Evolutionary conservation across 1,140 invertebrate genomes (phyloP).

Genomic region (Battus philenor): DNA sequence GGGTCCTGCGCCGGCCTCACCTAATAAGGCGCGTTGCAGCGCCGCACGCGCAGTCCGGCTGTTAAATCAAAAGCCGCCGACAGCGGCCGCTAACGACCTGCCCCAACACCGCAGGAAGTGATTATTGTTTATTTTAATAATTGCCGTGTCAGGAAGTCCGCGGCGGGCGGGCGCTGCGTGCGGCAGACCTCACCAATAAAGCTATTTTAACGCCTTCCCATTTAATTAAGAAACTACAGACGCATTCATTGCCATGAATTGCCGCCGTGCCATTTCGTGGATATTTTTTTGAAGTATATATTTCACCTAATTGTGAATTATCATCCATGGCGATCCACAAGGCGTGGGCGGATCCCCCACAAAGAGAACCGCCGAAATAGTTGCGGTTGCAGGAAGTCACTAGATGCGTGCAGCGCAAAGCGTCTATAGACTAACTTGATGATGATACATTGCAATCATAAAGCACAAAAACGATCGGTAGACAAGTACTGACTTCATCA

Average conservation of each 20-base stretch:
- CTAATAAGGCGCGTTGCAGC: conserved; percentile 32
- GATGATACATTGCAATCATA: too few species aligned
- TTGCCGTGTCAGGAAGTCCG: conserved; percentile 57
- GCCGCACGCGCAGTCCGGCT: conserved; percentile 49
- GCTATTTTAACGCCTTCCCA: conserved; percentile 46
- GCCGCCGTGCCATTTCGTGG: too few species aligned
- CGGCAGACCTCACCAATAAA: conserved; percentile 49
- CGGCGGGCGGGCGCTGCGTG: conserved; percentile 25
- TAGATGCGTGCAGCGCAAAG: too few species aligned
- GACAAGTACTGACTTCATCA: too few species aligned
- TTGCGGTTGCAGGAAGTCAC: too few species aligned
- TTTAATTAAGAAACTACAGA: conserved; percentile 33
- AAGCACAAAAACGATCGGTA: too few species aligned
- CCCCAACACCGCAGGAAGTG: conserved; percentile 60
- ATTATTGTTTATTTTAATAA: conserved; percentile 71
- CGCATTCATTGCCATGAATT: neutral
- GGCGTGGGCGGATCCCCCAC: too few species aligned
- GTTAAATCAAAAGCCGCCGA: conserved; percentile 44
- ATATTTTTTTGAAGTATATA: too few species aligned
- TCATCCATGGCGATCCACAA: too few species aligned
- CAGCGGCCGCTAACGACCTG: conserved; percentile 36
- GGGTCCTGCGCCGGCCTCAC: conserved; percentile 20
- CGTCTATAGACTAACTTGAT: too few species aligned
- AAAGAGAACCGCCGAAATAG: too few species aligned
- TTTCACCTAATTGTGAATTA: too few species aligned